Conservation (phyloP, 2,113 vertebrate species). For the Megalops atlanticus region DNA sequence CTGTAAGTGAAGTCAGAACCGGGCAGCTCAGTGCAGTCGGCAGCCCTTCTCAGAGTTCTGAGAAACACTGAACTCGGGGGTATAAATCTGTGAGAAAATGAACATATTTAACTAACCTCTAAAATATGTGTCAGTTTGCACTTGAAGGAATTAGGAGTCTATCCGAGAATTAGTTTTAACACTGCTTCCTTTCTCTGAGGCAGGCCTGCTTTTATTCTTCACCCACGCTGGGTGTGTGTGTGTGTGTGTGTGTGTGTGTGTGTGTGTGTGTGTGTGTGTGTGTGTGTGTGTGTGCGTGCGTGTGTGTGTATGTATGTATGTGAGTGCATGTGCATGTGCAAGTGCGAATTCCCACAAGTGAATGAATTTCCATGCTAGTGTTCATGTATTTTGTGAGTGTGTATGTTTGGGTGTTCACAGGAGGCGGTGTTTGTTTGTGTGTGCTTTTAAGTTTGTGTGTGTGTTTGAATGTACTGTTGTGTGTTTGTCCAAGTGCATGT, state of each 20-base stretch:
- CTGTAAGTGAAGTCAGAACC: constrained; percentile 16
- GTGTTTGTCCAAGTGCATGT: constrained; percentile 25
- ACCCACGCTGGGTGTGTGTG: not conserved
- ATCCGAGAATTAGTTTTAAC: constrained; percentile 19
- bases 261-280: constrained; percentile 22
- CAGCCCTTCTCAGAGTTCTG: not conserved
- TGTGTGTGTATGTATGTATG: not conserved
- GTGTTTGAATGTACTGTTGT: not conserved
- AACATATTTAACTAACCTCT: constrained; percentile 13
- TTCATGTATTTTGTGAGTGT: constrained; percentile 23
- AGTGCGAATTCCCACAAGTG: no score
- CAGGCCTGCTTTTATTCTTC: not conserved
- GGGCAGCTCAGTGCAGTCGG: not conserved
- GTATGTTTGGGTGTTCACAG: no score
- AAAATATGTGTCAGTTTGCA: constrained; percentile 15
- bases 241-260: constrained; percentile 8
- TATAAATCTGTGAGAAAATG: constrained; percentile 18
- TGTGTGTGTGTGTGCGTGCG: constrained; percentile 23
- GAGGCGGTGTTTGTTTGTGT: not conserved
- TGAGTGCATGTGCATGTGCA: constrained; percentile 22
- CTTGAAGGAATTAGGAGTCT: not conserved
- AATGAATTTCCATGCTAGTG: no score
- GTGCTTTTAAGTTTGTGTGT: no score
- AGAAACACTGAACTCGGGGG: not conserved
- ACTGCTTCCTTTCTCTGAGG: not conserved